phyloP scores from a whole-genome alignment of 2,797 vertebrate species.

The Halcyon badia region DNA sequence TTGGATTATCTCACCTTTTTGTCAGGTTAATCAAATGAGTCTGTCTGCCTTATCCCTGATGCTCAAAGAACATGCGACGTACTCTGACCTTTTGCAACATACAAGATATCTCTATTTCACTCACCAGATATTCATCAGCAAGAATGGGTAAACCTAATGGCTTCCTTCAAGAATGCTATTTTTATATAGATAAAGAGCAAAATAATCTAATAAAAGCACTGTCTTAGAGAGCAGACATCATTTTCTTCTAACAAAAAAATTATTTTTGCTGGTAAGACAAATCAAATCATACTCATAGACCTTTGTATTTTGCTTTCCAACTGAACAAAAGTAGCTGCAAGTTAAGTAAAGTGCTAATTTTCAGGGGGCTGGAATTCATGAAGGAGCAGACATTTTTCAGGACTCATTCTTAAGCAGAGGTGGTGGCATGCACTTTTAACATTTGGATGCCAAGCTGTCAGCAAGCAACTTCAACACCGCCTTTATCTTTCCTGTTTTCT shows the following conservation, averaged over 20 bases:
- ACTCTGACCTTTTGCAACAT: neutral
- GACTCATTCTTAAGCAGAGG: neutral
- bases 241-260: neutral
- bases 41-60: neutral
- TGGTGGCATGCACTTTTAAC: conserved; percentile 17
- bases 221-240: neutral
- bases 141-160: neutral
- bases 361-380: neutral
- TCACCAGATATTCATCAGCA: neutral
- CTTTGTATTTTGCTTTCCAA: neutral
- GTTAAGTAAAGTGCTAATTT: neutral
- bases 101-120: neutral
- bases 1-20: neutral
- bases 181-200: conserved; percentile 21
- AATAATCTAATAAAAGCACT: neutral
- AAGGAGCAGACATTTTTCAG: neutral
- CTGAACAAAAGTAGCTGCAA: neutral
- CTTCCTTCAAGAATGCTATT: neutral
- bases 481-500: conserved; percentile 52
- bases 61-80: neutral
- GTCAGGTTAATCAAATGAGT: conserved; percentile 6
- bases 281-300: neutral
- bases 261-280: neutral
- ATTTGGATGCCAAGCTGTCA: conserved; percentile 44
- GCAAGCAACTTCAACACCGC: neutral